These are phyloP conservation scores for Metellina segmentata DNA, from an alignment of 2,888 invertebrate species.

Conservation along the genomic window DNA sequence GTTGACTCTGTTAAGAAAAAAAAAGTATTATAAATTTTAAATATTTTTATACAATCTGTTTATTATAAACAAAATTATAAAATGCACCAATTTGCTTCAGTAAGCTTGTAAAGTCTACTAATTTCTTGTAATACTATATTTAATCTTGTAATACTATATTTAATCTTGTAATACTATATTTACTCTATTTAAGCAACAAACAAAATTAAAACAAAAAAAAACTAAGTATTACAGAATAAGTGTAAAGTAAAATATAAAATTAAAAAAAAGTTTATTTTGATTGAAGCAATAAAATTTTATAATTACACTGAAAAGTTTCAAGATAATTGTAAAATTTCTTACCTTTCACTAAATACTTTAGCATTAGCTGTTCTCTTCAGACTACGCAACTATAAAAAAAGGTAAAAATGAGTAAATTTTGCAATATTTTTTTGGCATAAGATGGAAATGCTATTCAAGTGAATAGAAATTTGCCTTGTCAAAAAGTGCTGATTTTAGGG, in stretches of 20 bases:
- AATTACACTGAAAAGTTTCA: too few species aligned
- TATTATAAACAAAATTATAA: conserved; percentile 8
- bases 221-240: neutral
- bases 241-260: neutral
- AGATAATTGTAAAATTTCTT: neutral
- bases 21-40: neutral
- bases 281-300: neutral
- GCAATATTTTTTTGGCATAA: too few species aligned
- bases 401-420: too few species aligned
- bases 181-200: neutral
- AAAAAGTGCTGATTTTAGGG: too few species aligned
- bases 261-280: neutral
- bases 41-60: neutral
- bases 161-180: too few species aligned
- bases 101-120: too few species aligned
- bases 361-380: conserved; percentile 70
- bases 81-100: neutral
- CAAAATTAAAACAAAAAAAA: neutral
- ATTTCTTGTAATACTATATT: too few species aligned
- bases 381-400: conserved; percentile 56
- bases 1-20: conserved; percentile 53
- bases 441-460: neutral
- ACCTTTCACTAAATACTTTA: conserved; percentile 74
- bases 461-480: neutral
- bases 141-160: too few species aligned